A percentile compares a stretch with the other conserved stretches of the same genome.
Evolutionary conservation across 1,140 invertebrate genomes (phyloP).

Genomic region (Mactra quadrangularis): DNA sequence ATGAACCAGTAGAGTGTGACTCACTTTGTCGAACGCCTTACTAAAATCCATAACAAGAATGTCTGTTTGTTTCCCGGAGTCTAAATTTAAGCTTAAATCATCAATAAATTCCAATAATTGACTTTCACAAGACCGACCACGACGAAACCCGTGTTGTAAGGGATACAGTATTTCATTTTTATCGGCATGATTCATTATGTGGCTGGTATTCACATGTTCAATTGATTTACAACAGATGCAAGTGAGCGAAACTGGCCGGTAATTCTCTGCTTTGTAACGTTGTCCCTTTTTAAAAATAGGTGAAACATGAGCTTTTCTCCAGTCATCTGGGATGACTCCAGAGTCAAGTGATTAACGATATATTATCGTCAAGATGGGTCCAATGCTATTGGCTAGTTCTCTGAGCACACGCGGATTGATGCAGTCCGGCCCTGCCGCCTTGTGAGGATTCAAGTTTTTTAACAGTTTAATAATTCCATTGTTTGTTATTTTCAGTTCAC

Average conservation of each 20-base stretch:
- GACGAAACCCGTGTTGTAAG: conserved; percentile 3
- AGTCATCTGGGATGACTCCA: conserved; percentile 9
- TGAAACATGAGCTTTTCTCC: too few species aligned
- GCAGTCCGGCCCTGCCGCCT: too few species aligned
- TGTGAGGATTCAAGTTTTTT: background rate
- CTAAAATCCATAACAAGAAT: conserved; percentile 38
- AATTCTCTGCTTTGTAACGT: too few species aligned
- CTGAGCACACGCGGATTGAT: too few species aligned
- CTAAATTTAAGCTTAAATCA: conserved; percentile 5
- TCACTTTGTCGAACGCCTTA: too few species aligned
- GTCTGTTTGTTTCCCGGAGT: conserved; percentile 33
- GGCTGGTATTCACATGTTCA: conserved; percentile 1
- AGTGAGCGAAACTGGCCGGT: too few species aligned
- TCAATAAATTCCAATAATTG: too few species aligned
- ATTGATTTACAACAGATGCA: conserved; percentile 20
- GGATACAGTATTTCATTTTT: too few species aligned
- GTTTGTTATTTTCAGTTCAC: too few species aligned
- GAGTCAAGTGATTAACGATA: background rate
- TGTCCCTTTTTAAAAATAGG: too few species aligned
- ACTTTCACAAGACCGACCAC: conserved; percentile 29
- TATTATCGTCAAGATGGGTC: background rate
- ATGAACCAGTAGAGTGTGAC: conserved; percentile 28
- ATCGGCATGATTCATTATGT: too few species aligned
- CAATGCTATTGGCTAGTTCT: background rate
- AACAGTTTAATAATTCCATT: too few species aligned